phyloP scores from a whole-genome alignment of 2,888 invertebrate genomes.

The Fissipunctia ypsillon region DNA sequence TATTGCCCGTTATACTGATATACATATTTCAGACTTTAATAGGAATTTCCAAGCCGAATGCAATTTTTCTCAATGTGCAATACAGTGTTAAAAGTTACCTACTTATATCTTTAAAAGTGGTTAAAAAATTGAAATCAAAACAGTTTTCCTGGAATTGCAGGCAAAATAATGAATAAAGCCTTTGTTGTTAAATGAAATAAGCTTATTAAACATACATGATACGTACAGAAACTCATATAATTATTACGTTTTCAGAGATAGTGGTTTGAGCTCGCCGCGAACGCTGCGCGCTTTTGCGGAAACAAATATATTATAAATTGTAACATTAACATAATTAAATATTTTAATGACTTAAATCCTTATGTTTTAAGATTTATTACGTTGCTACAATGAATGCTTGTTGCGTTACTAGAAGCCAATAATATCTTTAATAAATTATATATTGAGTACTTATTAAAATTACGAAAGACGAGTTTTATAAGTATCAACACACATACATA shows the following conservation, averaged over 20 bases:
- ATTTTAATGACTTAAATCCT: neutral
- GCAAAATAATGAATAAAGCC: neutral
- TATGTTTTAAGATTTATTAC: neutral
- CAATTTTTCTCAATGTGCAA: neutral
- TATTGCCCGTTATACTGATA: neutral
- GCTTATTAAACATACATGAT: neutral
- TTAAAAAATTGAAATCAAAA: neutral
- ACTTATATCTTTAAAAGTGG: neutral
- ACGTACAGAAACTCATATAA: neutral
- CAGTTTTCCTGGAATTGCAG: neutral
- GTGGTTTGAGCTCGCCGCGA: slow-evolving; percentile 12
- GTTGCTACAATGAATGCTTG: too few relatives aligned
- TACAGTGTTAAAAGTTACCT: neutral
- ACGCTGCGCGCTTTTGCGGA: neutral
- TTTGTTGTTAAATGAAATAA: neutral
- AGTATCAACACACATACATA: too few relatives aligned
- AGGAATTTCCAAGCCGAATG: neutral
- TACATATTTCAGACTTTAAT: neutral
- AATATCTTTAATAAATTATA: too few relatives aligned
- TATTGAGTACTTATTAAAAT: too few relatives aligned
- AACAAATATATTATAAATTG: slow-evolving; percentile 13
- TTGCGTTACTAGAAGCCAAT: too few relatives aligned
- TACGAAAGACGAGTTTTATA: too few relatives aligned
- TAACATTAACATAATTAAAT: neutral
- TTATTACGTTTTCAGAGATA: neutral